Percentiles rank a stretch among this genome's conserved stretches.
Evolutionary conservation across 2,113 vertebrate genomes (phyloP).

Genomic region (Ochotona princeps): DNA sequence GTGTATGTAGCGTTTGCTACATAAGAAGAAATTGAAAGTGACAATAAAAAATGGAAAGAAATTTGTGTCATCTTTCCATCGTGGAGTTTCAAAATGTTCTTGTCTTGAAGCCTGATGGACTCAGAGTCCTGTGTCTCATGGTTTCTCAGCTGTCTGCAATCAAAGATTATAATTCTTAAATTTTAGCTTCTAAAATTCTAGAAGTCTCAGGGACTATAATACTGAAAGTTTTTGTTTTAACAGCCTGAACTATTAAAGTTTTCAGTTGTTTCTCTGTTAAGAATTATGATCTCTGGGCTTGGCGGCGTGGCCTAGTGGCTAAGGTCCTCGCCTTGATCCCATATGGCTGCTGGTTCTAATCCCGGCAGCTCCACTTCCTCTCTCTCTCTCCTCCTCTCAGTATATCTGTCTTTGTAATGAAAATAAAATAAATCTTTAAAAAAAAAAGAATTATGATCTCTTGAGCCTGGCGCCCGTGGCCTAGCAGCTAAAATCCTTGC

Average conservation of each 20-base stretch:
- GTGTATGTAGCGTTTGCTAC: background rate
- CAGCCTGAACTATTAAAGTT: background rate
- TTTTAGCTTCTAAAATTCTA: background rate
- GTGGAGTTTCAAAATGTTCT: background rate
- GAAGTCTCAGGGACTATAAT: background rate
- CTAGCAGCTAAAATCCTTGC: no score
- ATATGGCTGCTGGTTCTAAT: no score
- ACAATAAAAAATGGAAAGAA: background rate
- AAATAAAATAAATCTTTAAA: no score
- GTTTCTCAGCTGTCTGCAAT: background rate
- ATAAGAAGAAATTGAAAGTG: background rate
- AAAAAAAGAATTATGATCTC: background rate
- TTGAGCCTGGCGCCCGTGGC: no score
- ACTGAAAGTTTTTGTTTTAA: background rate
- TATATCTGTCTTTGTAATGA: no score
- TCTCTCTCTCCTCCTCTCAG: no score
- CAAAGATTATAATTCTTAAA: no score
- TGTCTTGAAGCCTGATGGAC: background rate
- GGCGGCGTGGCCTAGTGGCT: no score
- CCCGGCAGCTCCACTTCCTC: no score
- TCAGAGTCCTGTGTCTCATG: background rate
- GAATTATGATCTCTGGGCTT: background rate
- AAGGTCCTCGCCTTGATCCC: no score
- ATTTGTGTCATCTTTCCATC: background rate
- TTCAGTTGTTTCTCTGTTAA: background rate